phyloP scores from a whole-genome alignment of 2,113 vertebrate genomes.

The Callaeas wilsoni region DNA sequence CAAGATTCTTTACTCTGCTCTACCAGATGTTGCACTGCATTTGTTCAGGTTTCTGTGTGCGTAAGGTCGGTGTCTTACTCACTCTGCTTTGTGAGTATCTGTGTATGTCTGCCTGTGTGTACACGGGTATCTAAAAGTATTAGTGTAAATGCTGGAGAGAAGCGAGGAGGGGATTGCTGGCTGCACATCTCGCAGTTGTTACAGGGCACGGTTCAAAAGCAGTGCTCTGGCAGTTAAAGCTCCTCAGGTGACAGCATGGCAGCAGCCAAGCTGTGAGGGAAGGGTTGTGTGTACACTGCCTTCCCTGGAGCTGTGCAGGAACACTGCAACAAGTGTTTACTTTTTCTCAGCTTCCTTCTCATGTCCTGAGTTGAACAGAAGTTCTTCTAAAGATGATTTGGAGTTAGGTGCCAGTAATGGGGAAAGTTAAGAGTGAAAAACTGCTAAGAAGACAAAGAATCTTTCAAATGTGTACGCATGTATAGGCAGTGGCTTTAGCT shows the following conservation, averaged over 20 bases:
- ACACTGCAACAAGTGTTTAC: neutral
- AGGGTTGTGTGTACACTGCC: rapidly evolving
- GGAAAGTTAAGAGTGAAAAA: neutral
- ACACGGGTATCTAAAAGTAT: rapidly evolving
- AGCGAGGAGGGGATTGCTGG: neutral
- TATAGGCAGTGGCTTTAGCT: neutral
- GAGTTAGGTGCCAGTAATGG: neutral
- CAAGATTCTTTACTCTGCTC: neutral
- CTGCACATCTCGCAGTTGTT: neutral
- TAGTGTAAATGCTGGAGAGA: neutral
- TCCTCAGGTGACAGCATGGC: neutral
- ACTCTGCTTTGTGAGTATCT: neutral
- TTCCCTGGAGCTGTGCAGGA: neutral
- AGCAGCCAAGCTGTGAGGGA: neutral
- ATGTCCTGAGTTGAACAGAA: neutral
- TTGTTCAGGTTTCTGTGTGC: neutral
- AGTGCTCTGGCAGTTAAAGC: neutral
- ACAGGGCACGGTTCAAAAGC: neutral
- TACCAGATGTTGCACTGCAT: neutral
- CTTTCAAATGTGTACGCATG: rapidly evolving
- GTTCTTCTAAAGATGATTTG: neutral
- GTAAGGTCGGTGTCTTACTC: rapidly evolving
- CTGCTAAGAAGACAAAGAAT: neutral
- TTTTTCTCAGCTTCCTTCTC: neutral
- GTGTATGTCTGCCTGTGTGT: neutral